These are phyloP conservation scores for Aphidius colemani DNA, from an alignment of 2,888 invertebrate species.

Conservation along the genomic window DNA sequence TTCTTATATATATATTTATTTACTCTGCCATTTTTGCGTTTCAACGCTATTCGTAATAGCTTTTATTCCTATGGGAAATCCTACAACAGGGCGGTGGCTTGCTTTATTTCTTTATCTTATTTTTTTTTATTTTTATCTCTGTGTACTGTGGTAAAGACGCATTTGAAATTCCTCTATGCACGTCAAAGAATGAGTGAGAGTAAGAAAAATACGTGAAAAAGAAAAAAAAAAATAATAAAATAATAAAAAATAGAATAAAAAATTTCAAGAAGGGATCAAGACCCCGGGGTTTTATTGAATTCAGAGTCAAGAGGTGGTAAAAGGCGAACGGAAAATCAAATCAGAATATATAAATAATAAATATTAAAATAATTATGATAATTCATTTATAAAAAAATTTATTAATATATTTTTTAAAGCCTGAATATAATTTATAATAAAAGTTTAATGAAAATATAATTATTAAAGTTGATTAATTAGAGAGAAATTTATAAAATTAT, in stretches of 20 bases:
- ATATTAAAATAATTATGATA: no score
- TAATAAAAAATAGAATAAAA: slow-evolving; percentile 18
- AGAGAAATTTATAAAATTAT: no score
- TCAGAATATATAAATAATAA: no score
- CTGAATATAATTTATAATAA: no score
- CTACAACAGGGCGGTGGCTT: slow-evolving; percentile 17
- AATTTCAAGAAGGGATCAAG: slow-evolving; percentile 11
- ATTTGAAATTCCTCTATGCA: slow-evolving; percentile 28
- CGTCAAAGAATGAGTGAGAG: slow-evolving; percentile 3
- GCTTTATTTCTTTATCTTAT: slow-evolving; percentile 6
- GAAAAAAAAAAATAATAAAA: slow-evolving; percentile 7
- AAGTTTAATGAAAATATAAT: background rate
- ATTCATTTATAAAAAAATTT: no score
- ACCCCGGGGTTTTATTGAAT: slow-evolving; percentile 15
- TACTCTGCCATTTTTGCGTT: background rate
- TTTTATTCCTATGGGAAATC: slow-evolving; percentile 30
- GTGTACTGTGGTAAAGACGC: slow-evolving; percentile 23
- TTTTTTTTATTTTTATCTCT: slow-evolving; percentile 7
- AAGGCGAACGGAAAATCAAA: no score
- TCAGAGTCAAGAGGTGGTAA: slow-evolving; percentile 1
- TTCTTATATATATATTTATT: no score
- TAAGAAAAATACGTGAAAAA: background rate
- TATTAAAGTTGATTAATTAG: no score
- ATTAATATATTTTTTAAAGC: no score
- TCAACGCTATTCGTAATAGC: slow-evolving; percentile 21